A percentile compares a stretch with the other conserved stretches of the same genome.
Evolutionary conservation across 2,113 vertebrate genomes (phyloP).

Genomic region (Cavia aperea): DNA sequence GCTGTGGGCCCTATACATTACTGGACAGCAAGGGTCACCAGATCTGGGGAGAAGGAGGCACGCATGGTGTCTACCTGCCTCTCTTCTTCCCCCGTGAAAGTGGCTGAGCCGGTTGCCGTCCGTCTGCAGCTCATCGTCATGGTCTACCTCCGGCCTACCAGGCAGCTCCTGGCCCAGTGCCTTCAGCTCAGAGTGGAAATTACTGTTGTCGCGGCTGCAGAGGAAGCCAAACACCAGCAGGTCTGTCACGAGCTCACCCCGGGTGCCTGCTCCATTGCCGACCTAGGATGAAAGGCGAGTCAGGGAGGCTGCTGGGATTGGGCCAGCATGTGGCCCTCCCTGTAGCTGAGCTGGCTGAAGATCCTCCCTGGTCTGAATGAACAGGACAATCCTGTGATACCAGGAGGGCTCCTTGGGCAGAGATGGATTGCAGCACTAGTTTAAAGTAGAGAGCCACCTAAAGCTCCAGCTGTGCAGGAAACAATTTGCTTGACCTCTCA

Average conservation of each 20-base stretch:
- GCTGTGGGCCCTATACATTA: background rate
- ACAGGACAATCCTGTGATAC: background rate
- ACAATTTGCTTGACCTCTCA: background rate
- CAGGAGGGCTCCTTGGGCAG: background rate
- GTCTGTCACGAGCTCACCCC: background rate
- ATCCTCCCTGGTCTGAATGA: background rate
- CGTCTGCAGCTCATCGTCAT: constrained; percentile 68
- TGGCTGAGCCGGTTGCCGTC: constrained; percentile 71
- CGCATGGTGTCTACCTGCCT: constrained; percentile 46
- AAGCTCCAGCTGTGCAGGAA: background rate
- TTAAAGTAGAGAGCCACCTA: background rate
- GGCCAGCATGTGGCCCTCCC: background rate
- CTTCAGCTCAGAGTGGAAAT: constrained; percentile 66
- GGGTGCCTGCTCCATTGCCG: background rate
- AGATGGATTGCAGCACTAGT: no score
- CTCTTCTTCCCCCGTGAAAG: fast-evolving
- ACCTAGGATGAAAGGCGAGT: constrained; percentile 29
- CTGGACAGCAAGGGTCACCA: background rate
- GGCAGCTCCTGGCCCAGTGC: constrained; percentile 10
- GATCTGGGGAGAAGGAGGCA: fast-evolving
- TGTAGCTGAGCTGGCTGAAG: background rate
- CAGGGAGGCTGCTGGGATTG: background rate
- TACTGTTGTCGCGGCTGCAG: constrained; percentile 40
- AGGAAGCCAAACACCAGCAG: constrained; percentile 73
- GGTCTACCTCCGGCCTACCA: fast-evolving